A percentile compares a stretch with the other conserved stretches of the same genome.
phyloP scores from a whole-genome alignment of 2,113 vertebrate genomes.

The Oceanites oceanicus region DNA sequence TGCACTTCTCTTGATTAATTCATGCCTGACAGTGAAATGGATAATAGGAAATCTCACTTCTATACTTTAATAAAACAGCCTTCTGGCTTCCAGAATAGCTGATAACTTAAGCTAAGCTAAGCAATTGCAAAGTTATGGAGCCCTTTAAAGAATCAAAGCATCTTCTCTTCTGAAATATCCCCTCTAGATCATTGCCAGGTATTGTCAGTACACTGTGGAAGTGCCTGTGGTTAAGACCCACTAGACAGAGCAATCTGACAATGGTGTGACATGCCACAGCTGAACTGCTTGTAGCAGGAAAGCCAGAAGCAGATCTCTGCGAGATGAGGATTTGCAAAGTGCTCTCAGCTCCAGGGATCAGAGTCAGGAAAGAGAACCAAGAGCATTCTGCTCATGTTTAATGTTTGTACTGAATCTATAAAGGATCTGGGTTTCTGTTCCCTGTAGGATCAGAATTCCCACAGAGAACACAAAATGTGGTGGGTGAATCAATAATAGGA shows the following conservation, averaged over 20 bases:
- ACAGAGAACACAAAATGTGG: not conserved
- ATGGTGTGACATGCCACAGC: not conserved
- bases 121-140: not conserved
- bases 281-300: not conserved
- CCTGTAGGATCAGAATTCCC: not conserved
- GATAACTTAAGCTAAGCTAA: not conserved
- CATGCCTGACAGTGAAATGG: not conserved
- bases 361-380: not conserved
- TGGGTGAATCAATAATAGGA: not conserved
- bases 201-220: no score
- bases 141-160: not conserved
- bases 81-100: not conserved
- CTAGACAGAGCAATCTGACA: not conserved
- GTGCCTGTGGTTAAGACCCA: not conserved
- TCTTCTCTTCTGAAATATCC: not conserved
- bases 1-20: not conserved
- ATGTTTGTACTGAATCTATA: not conserved
- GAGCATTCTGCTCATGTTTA: not conserved
- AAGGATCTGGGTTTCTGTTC: not conserved
- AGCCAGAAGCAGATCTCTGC: not conserved
- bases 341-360: not conserved
- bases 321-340: no score
- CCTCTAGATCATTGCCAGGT: no score
- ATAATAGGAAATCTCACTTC: not conserved
- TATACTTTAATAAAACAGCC: not conserved